A percentile compares a stretch with the other conserved stretches of the same genome.
These are phyloP conservation scores for Melinopterus prodromus DNA, from an alignment of 2,888 invertebrate genomes.

Conservation along the genomic window DNA sequence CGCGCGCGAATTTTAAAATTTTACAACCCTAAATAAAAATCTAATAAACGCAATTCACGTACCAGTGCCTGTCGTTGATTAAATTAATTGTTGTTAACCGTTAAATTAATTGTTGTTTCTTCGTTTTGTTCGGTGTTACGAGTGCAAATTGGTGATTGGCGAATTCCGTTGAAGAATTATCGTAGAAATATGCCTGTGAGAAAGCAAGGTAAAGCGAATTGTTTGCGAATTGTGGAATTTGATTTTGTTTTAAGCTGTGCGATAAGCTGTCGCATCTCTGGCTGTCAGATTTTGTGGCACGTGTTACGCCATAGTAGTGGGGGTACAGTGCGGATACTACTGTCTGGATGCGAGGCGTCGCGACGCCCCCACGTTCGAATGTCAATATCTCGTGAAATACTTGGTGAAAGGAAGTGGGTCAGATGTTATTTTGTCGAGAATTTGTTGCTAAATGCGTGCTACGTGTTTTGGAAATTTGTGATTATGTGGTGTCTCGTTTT, in stretches of 20 bases:
- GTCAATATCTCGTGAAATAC: not conserved
- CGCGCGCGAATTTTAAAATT: not conserved
- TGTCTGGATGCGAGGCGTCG: not conserved
- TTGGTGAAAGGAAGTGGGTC: not conserved
- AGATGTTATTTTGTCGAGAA: not conserved
- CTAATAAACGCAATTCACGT: not conserved
- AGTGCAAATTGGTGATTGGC: not conserved
- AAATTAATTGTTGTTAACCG: not conserved
- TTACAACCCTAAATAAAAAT: not conserved
- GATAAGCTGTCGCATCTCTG: not conserved
- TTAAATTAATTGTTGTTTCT: not conserved
- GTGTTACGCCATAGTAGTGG: not conserved
- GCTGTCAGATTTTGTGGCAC: not conserved
- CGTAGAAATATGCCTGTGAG: not conserved
- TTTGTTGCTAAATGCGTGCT: not conserved
- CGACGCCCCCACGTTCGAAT: not conserved
- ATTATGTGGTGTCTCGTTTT: not conserved
- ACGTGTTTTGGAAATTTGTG: not conserved
- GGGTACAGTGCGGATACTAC: conserved; percentile 4
- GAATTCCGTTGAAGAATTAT: not conserved
- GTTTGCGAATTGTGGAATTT: too few relatives aligned
- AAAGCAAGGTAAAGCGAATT: not conserved
- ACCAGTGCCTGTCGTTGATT: not conserved
- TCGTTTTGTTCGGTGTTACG: not conserved
- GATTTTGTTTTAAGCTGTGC: not conserved